Percentiles rank a stretch among this genome's conserved stretches.
Evolutionary conservation across 2,797 vertebrate species (phyloP).

Genomic region (Gallinago nigripennis): DNA sequence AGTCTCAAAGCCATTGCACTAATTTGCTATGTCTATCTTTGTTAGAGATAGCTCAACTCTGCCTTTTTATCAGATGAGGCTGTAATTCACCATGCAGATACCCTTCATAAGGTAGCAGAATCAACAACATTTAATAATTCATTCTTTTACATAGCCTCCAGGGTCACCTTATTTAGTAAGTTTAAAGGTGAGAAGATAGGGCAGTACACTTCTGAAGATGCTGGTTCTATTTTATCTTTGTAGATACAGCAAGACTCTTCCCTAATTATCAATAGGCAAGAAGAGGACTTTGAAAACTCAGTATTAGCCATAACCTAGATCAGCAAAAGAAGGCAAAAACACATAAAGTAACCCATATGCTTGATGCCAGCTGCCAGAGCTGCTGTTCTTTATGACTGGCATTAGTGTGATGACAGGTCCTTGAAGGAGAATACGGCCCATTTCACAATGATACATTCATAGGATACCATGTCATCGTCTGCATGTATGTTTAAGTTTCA

Average conservation of each 20-base stretch:
- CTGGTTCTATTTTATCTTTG: neutral
- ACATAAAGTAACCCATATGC: neutral
- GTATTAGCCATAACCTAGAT: neutral
- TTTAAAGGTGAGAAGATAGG: neutral
- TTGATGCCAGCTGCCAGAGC: neutral
- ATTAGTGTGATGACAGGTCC: neutral
- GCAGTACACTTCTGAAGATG: neutral
- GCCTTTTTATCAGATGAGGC: neutral
- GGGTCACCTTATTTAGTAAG: neutral
- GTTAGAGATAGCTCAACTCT: neutral
- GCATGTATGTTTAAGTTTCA: constrained; percentile 10
- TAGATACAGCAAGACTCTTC: neutral
- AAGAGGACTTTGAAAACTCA: neutral
- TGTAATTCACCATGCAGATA: neutral
- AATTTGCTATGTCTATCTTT: neutral
- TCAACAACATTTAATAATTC: neutral
- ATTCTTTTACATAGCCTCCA: neutral
- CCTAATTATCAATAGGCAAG: neutral
- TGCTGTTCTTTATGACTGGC: neutral
- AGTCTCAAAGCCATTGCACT: neutral
- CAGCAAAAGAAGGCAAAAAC: neutral
- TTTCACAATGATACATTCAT: neutral
- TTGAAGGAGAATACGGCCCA: neutral
- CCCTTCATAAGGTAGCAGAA: neutral
- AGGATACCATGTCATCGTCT: constrained; percentile 5